Conservation (phyloP, 2,113 vertebrate genomes). For the Nasalis larvatus region DNA sequence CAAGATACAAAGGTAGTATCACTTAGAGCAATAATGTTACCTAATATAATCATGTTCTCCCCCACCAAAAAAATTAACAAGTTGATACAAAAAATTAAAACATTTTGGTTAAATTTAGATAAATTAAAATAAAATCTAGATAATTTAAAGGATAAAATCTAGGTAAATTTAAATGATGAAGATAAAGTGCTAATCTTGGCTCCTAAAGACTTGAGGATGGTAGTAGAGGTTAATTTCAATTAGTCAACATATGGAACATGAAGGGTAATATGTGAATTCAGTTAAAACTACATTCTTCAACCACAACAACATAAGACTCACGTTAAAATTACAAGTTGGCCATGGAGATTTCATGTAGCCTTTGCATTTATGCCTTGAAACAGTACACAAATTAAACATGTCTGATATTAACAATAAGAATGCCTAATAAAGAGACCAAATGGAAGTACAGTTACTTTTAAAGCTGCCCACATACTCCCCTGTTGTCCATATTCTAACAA, state of each 20-base stretch:
- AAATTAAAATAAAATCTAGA: not conserved
- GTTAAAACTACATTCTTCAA: not conserved
- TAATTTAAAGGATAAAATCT: not conserved
- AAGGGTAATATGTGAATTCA: not conserved
- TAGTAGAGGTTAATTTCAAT: constrained; percentile 7
- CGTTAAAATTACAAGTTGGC: not conserved
- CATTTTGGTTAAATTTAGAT: not conserved
- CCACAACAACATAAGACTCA: not conserved
- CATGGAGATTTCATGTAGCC: not conserved
- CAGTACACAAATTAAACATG: constrained; percentile 26
- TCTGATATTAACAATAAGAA: constrained; percentile 17
- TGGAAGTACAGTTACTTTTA: not conserved
- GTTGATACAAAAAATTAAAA: constrained; percentile 6
- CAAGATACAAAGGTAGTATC: not conserved
- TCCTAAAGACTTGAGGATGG: not conserved
- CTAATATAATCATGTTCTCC: not conserved
- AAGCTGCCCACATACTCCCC: constrained; percentile 3
- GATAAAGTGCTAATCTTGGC: not conserved
- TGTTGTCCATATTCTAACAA: not conserved
- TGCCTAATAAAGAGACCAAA: not conserved
- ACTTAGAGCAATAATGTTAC: not conserved
- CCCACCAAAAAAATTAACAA: not conserved
- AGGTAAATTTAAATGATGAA: not conserved
- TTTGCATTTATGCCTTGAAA: not conserved
- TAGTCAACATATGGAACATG: not conserved